Conservation (phyloP, 1,140 invertebrate genomes). For the Hirudo medicinalis region DNA sequence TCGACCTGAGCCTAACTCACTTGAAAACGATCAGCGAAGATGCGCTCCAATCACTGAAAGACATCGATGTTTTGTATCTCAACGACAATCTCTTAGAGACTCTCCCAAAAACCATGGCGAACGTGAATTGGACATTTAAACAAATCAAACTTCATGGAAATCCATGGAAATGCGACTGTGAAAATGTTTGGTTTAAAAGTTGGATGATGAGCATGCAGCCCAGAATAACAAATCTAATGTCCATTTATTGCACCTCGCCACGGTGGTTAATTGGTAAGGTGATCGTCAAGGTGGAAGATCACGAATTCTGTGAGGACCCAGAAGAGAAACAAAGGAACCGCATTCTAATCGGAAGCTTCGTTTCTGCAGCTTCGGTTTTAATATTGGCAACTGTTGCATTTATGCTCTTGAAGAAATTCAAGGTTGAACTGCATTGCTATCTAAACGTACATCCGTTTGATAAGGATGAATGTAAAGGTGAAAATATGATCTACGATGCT, state of each 20-base stretch:
- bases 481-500: constrained; percentile 14
- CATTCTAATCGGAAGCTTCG: neutral
- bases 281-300: neutral
- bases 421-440: neutral
- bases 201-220: neutral
- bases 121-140: neutral
- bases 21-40: neutral
- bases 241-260: neutral
- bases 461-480: constrained; percentile 14
- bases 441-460: constrained; percentile 16
- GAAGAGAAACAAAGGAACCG: neutral
- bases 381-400: neutral
- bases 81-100: constrained; percentile 6
- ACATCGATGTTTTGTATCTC: neutral
- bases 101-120: neutral
- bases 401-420: neutral
- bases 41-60: neutral
- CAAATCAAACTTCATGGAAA: constrained; percentile 10
- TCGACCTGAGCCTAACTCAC: neutral
- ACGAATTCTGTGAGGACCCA: constrained; percentile 7
- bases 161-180: neutral
- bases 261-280: neutral
- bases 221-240: too few relatives aligned
- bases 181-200: constrained; percentile 12
- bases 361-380: neutral